Base-by-base conservation (phyloP, 2,888 invertebrate genomes). In the Amblyjoppa fuscipennis region DNA sequence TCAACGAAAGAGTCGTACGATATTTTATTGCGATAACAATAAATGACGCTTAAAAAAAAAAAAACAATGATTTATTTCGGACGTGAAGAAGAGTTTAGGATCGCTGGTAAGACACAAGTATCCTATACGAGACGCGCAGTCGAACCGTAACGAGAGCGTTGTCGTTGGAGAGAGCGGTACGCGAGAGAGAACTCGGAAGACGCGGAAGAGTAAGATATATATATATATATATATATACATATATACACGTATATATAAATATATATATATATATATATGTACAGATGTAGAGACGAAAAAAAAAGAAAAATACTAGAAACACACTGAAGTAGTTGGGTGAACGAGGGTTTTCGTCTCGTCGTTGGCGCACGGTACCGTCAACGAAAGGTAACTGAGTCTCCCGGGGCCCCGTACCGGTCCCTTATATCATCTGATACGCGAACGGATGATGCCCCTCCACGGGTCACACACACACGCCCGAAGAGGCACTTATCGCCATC, bases 321-420 rank as follows among this genome's bases (percentile, higher is more conserved):
- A 71, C 79, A 59, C 38, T 13, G 73, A 56, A 69, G 41, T 70
- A n/a, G 34, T 41, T 41, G 49, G 71, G 31, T 66, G 45, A 53
- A 56, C 38, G 34, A 38, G 31, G 53, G 53, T 73, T 68, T 56
- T 51, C 11, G 69, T 74, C 71, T 82, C 77, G 59, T 64, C 41
- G 56, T 31, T 53, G 61, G 69, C 73, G 75, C 76, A 77, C 87
- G 59, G 80, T 61, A 70, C 87, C 88, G 88, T 77, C 85, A 88
- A 90, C 88, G 90, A 90, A 90, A 89, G 90, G 88, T 90, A 79
- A 92, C 92, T 91, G 92, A 91, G 89, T 83, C 71, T 77, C 84
- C 71, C 89, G 85, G 88, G 88, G 87, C 85, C 87, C 89, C 88
- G 89, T 88, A 82, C 88, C 84, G 83, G 89, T 89, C 87, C 90